Conservation (phyloP, 2,113 vertebrate species). For the Apteryx mantelli region DNA sequence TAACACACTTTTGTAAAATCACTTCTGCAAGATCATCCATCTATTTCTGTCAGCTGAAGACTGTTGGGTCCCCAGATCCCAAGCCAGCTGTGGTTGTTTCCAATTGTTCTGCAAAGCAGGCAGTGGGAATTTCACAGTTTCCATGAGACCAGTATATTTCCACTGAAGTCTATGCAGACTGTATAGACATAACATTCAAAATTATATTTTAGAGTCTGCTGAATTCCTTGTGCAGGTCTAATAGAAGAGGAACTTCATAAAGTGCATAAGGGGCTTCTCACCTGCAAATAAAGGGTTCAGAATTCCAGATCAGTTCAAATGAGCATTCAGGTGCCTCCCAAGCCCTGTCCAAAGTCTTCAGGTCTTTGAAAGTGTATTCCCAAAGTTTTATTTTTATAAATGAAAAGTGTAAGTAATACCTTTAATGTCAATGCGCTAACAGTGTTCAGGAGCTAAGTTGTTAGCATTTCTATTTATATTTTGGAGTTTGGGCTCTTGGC, state of each 20-base stretch:
- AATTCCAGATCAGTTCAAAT: neutral
- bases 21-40: constrained; percentile 18
- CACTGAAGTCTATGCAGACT: neutral
- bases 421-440: neutral
- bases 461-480: neutral
- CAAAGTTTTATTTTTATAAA: neutral
- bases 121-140: neutral
- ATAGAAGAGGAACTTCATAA: neutral
- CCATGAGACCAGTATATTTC: neutral
- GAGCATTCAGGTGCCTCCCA: neutral
- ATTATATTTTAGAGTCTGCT: neutral
- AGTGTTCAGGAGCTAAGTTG: neutral
- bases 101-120: neutral
- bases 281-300: neutral
- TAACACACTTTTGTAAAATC: constrained; percentile 4
- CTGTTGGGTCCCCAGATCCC: neutral
- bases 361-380: neutral
- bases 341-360: neutral
- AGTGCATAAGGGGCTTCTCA: neutral
- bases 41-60: constrained; percentile 8
- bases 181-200: neutral
- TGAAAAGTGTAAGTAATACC: neutral
- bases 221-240: neutral
- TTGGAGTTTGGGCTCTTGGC: neutral
- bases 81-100: neutral